Base-by-base conservation (phyloP, 2,797 vertebrate species). In the Mormyrops attenuatus region DNA sequence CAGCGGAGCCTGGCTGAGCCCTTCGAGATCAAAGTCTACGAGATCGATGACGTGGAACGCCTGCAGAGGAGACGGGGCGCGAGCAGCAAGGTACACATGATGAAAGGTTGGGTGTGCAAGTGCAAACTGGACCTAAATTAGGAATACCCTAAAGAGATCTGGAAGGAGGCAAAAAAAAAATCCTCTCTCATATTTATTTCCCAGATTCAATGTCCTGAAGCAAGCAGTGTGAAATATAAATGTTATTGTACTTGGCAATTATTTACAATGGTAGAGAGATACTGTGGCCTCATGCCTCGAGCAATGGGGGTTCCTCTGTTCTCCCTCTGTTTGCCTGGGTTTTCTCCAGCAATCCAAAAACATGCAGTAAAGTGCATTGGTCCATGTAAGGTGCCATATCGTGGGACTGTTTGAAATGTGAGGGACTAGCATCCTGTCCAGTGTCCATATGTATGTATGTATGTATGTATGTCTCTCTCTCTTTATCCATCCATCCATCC, bases 11-110 rank as follows among this genome's bases (percentile, higher is more conserved):
- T 97, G 0, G 93, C 96, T 0, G 98, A 99, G 90, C 97, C 98
- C 88, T 99, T 99, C n/a, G 98, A 99, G 95, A 99, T 99, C 92
- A 99, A 99, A 92, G 98, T 99, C 89, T 99, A 99, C n/a, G 98
- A 99, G 92, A 99, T 99, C 1, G 99, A 99, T 8, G 98, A 99
- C 0, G 98, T 99, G 3, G 98, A 99, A 90, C 96, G 98, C 80
- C 96, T 99, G 82, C 98, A 99, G 93, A 96, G 97, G 91, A 96
- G 97, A 89, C 96, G 96, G 90, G 96, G 95, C 26, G 94, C 92
- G n/a, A 94, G 95, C 87, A 95, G 92, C 95, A 98, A 98, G 97
- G 98, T 99, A 93, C 95, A 22, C 80, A 3, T 49, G 41, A 84
- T 9, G 47, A 85, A 85, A 85, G 44, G 84, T 15, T 26, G 44